Conservation (phyloP, 2,888 invertebrate genomes). For the Mantis religiosa region DNA sequence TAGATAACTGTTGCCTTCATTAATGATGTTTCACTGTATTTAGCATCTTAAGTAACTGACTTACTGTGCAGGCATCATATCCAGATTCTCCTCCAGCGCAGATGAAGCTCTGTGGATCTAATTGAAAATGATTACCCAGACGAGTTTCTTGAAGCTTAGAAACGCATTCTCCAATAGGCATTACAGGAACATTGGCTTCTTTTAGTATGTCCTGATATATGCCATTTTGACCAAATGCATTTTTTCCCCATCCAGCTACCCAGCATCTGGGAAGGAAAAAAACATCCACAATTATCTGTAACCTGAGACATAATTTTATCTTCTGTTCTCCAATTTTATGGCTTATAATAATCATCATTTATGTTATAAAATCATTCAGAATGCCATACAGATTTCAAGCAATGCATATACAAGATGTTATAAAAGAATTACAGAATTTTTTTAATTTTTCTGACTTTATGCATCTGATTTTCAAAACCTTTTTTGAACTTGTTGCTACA, state of each 20-base stretch:
- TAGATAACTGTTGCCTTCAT: too few species aligned
- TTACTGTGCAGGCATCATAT: conserved; percentile 75
- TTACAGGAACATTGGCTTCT: conserved; percentile 70
- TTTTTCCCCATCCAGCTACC: conserved; percentile 80
- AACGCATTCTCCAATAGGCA: conserved; percentile 63
- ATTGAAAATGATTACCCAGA: conserved; percentile 57
- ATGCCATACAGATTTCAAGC: too few species aligned
- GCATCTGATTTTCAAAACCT: too few species aligned
- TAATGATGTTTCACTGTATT: too few species aligned
- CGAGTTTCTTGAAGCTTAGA: conserved; percentile 58
- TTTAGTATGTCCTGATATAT: conserved; percentile 65
- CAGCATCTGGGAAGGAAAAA: conserved; percentile 41
- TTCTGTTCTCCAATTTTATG: not conserved
- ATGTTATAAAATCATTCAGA: too few species aligned
- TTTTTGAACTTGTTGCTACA: too few species aligned
- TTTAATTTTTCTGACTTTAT: too few species aligned
- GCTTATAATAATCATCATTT: too few species aligned
- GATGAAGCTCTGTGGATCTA: conserved; percentile 64
- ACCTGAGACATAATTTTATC: conserved; percentile 34
- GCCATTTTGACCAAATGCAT: conserved; percentile 49
- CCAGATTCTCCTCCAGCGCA: conserved; percentile 75
- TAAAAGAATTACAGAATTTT: too few species aligned
- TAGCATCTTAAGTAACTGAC: conserved; percentile 30
- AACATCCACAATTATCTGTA: not conserved
- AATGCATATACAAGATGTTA: too few species aligned